A percentile compares a stretch with the other conserved stretches of the same genome.
These are phyloP conservation scores for Yponomeuta evonymella DNA, from an alignment of 2,888 invertebrate genomes.

Conservation along the genomic window DNA sequence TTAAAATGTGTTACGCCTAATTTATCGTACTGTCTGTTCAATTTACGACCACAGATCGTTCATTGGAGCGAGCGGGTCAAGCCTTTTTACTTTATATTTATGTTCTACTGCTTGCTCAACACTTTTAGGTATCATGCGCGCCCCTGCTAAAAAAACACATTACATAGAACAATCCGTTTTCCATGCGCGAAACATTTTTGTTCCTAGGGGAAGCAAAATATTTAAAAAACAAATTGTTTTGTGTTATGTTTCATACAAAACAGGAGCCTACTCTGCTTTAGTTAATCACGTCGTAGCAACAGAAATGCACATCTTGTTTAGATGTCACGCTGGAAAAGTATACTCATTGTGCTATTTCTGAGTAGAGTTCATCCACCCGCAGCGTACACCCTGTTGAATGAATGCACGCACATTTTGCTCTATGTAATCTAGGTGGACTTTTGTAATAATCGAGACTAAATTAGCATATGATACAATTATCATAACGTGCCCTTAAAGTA, in stretches of 20 bases:
- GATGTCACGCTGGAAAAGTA: neutral
- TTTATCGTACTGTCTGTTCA: constrained; percentile 60
- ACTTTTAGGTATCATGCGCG: neutral
- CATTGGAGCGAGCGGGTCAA: neutral
- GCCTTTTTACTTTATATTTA: neutral
- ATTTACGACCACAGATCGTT: constrained; percentile 30
- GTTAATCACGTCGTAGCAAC: neutral
- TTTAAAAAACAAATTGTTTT: too few species aligned
- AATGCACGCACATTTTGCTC: neutral
- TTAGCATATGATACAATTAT: neutral
- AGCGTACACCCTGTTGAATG: neutral
- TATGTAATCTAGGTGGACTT: neutral
- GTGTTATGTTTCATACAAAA: too few species aligned
- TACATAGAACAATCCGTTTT: too few species aligned
- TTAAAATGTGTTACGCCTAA: constrained; percentile 67
- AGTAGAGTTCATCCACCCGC: constrained; percentile 57
- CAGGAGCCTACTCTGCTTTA: too few species aligned
- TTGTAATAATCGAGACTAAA: neutral
- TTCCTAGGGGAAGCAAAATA: too few species aligned
- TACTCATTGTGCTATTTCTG: constrained; percentile 46
- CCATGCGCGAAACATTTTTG: too few species aligned
- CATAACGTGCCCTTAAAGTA: neutral
- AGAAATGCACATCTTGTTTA: constrained; percentile 3
- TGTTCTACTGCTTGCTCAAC: neutral
- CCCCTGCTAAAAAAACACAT: too few species aligned